Evolutionary conservation across 2,888 invertebrate species (phyloP).

Genomic region (Hydrotaea diabolus): DNA sequence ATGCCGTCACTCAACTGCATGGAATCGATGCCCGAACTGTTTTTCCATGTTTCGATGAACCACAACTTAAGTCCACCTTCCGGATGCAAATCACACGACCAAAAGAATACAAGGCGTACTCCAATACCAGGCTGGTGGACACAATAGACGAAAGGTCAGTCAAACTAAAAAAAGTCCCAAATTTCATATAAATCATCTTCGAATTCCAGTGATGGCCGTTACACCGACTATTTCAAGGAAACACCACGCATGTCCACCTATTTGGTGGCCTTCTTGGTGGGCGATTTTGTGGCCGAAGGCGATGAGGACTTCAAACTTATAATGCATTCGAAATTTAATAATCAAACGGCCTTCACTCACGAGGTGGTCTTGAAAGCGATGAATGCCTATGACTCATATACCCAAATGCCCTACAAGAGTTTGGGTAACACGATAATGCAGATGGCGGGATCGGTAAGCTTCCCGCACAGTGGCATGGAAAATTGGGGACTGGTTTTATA

Average conservation of each 20-base stretch:
- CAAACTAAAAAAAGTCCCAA: constrained; percentile 61
- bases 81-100: constrained; percentile 84
- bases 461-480: constrained; percentile 91
- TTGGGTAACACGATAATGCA: constrained; percentile 86
- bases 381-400: constrained; percentile 83
- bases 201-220: constrained; percentile 68
- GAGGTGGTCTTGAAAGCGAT: constrained; percentile 68
- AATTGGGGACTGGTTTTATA: constrained; percentile 95
- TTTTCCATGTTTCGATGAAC: constrained; percentile 89
- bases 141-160: constrained; percentile 70
- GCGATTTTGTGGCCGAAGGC: constrained; percentile 59
- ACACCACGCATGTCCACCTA: constrained; percentile 89
- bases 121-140: constrained; percentile 72
- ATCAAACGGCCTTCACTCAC: constrained; percentile 86
- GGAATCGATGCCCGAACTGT: constrained; percentile 84
- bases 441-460: constrained; percentile 89
- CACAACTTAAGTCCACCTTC: constrained; percentile 85
- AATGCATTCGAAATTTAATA: constrained; percentile 85
- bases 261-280: constrained; percentile 89
- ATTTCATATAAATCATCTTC: neutral
- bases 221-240: constrained; percentile 72
- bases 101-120: constrained; percentile 73
- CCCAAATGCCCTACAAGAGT: constrained; percentile 84
- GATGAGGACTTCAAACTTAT: constrained; percentile 81
- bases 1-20: constrained; percentile 86